A percentile compares a stretch with the other conserved stretches of the same genome.
Evolutionary conservation across 2,113 vertebrate genomes (phyloP).

Genomic region (Ptyas mucosa): DNA sequence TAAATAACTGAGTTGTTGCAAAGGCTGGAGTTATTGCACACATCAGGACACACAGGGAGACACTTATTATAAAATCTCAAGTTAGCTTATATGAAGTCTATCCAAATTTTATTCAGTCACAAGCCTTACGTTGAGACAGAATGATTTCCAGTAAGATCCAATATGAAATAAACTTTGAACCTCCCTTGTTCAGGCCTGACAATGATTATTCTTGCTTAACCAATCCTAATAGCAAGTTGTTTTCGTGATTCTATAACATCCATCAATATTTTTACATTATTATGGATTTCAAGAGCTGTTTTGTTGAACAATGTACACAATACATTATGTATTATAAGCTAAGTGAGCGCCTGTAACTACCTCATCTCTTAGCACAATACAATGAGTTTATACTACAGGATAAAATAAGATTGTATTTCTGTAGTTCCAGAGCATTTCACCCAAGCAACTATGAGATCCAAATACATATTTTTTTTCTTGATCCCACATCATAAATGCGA

Average conservation of each 20-base stretch:
- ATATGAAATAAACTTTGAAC: neutral
- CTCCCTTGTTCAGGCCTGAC: neutral
- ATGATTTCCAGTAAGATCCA: neutral
- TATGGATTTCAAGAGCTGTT: neutral
- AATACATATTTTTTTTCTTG: neutral
- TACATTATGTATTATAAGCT: constrained; percentile 11
- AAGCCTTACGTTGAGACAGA: neutral
- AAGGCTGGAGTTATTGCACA: constrained; percentile 5
- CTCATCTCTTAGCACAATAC: constrained; percentile 6
- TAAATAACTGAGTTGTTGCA: neutral
- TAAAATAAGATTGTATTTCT: constrained; percentile 28
- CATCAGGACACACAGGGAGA: neutral
- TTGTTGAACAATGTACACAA: neutral
- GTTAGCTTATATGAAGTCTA: neutral
- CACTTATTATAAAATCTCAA: neutral
- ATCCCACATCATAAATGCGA: neutral
- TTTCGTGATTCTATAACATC: neutral
- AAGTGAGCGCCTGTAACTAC: constrained; percentile 33
- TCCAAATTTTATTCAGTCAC: neutral
- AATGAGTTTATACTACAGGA: constrained; percentile 27
- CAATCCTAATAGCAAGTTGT: neutral
- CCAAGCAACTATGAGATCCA: constrained; percentile 8
- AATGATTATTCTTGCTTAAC: neutral
- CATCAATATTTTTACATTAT: neutral
- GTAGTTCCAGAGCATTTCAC: constrained; percentile 10